phyloP scores from a whole-genome alignment of 2,113 vertebrate species.

The Pogona vitticeps region DNA sequence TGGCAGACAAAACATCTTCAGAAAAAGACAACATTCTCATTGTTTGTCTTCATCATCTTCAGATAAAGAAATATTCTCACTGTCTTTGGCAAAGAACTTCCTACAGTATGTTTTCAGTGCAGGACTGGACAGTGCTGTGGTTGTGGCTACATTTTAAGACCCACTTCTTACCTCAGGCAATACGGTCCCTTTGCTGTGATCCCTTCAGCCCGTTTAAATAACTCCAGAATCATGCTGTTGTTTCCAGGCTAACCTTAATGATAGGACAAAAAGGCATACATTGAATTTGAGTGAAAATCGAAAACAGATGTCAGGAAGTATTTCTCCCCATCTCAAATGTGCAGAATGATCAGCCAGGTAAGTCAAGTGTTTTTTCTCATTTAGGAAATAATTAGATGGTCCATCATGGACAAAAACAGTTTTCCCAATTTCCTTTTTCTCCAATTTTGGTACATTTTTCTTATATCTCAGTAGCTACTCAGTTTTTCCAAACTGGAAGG shows the following conservation, averaged over 20 bases:
- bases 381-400: constrained; percentile 66
- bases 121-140: constrained; percentile 37
- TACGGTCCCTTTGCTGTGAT: constrained; percentile 9
- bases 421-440: constrained; percentile 48
- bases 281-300: constrained; percentile 66
- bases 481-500: neutral
- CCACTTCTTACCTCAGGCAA: constrained; percentile 25
- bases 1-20: neutral
- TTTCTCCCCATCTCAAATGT: constrained; percentile 35
- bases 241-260: constrained; percentile 61
- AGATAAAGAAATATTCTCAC: constrained; percentile 4
- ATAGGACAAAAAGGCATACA: constrained; percentile 50
- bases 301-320: constrained; percentile 69
- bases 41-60: neutral
- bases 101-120: constrained; percentile 16
- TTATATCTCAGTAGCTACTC: constrained; percentile 3
- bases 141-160: constrained; percentile 40
- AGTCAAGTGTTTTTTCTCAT: constrained; percentile 53
- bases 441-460: constrained; percentile 36
- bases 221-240: constrained; percentile 36
- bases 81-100: neutral
- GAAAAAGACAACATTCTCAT: no score
- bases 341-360: constrained; percentile 57
- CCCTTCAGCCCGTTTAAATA: neutral
- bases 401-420: constrained; percentile 25